Evolutionary conservation across 2,113 vertebrate genomes (phyloP).

Genomic region (Scartelaos histophorus): DNA sequence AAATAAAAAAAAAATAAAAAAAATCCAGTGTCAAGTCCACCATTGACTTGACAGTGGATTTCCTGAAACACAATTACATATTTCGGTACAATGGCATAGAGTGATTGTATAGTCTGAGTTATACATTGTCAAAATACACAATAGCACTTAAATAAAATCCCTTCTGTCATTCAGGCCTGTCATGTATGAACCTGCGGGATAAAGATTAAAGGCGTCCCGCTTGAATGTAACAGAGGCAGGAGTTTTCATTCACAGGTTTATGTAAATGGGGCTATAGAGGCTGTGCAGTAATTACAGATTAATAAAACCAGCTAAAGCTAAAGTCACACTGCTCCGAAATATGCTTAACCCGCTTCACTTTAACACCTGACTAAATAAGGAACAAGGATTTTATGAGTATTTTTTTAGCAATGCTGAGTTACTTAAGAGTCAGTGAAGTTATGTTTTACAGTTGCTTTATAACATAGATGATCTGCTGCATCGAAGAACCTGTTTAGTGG

Average conservation of each 20-base stretch:
- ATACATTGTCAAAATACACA: not conserved
- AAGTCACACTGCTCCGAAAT: not conserved
- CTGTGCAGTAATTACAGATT: not conserved
- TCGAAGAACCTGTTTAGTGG: too few relatives aligned
- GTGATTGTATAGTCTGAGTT: not conserved
- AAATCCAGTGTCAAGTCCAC: too few relatives aligned
- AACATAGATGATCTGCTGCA: too few relatives aligned
- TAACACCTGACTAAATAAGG: not conserved
- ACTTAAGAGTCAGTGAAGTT: not conserved
- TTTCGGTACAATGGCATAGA: not conserved
- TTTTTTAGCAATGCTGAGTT: not conserved
- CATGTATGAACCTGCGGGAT: not conserved
- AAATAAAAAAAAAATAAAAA: too few relatives aligned
- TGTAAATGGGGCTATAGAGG: conserved; percentile 6
- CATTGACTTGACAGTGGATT: not conserved
- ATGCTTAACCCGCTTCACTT: not conserved
- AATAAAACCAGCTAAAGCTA: conserved; percentile 1
- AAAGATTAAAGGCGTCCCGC: conserved; percentile 1
- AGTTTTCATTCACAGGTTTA: conserved; percentile 7
- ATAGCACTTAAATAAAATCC: not conserved
- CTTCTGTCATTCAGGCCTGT: not conserved
- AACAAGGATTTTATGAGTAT: not conserved
- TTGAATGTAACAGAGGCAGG: not conserved
- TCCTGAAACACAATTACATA: not conserved
- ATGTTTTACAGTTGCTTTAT: too few relatives aligned